phyloP scores from a whole-genome alignment of 2,113 vertebrate species.

The Prinia subflava region DNA sequence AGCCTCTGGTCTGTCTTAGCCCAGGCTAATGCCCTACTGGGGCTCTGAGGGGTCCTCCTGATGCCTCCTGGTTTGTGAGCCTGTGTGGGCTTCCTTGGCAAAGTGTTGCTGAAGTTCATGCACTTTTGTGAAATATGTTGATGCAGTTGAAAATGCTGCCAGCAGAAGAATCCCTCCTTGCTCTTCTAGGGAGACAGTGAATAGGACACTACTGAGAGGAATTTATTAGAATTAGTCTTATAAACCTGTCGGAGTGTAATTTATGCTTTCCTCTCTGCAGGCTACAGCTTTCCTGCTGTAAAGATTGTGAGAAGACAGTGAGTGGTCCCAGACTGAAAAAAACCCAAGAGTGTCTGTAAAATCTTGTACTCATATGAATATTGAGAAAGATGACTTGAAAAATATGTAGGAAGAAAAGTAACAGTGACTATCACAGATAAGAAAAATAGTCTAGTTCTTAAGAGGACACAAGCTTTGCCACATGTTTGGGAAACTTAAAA shows the following conservation, averaged over 20 bases:
- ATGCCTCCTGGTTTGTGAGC: neutral
- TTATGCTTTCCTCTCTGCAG: constrained; percentile 29
- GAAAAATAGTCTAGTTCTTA: constrained; percentile 15
- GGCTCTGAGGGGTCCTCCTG: neutral
- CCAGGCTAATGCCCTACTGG: neutral
- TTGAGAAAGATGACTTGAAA: neutral
- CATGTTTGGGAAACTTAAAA: neutral
- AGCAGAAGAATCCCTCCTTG: neutral
- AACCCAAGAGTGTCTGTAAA: neutral
- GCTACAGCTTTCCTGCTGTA: neutral
- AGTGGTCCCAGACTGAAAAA: neutral
- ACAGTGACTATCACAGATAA: neutral
- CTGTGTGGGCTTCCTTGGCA: neutral
- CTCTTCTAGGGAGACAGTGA: neutral
- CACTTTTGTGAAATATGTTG: neutral
- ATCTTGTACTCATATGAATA: neutral
- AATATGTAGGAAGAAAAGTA: constrained; percentile 16
- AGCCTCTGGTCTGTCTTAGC: neutral
- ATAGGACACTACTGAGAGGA: neutral
- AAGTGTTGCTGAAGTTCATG: neutral
- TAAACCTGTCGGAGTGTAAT: constrained; percentile 26
- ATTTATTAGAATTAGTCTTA: constrained; percentile 52
- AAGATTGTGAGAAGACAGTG: constrained; percentile 9
- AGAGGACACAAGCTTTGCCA: neutral
- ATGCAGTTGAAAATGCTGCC: neutral